A percentile compares a stretch with the other conserved stretches of the same genome.
phyloP scores from a whole-genome alignment of 2,888 invertebrate genomes.

The Cantharis flavilabris region DNA sequence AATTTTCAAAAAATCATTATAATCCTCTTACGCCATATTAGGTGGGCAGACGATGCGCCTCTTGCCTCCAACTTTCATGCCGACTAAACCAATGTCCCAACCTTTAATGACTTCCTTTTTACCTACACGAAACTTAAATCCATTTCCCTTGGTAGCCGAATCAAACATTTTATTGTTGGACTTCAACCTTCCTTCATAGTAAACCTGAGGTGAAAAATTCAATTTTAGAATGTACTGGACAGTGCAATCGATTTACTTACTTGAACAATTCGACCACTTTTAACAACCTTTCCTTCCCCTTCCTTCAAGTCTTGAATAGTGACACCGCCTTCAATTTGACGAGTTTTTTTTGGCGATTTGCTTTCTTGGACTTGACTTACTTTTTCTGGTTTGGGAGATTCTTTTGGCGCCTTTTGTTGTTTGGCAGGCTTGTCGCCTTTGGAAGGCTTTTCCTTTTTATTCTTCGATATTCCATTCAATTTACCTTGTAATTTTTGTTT shows the following conservation, averaged over 20 bases:
- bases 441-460: constrained; percentile 43
- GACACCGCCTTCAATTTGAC: constrained; percentile 75
- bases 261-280: constrained; percentile 73
- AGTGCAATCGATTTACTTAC: constrained; percentile 45
- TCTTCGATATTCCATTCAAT: constrained; percentile 39
- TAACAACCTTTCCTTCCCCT: constrained; percentile 80
- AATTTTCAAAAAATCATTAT: neutral
- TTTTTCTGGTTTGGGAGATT: constrained; percentile 28
- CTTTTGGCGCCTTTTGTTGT: constrained; percentile 39
- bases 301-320: constrained; percentile 77
- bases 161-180: constrained; percentile 88
- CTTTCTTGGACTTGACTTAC: neutral
- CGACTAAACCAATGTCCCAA: constrained; percentile 87
- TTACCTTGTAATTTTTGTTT: constrained; percentile 20
- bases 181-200: constrained; percentile 84
- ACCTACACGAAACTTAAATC: constrained; percentile 85
- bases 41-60: constrained; percentile 84
- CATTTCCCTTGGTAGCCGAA: constrained; percentile 72
- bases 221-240: neutral
- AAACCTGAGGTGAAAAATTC: constrained; percentile 62
- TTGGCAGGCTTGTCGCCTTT: constrained; percentile 26
- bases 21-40: constrained; percentile 74
- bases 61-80: constrained; percentile 95
- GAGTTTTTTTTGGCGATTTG: constrained; percentile 54
- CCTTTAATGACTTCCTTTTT: constrained; percentile 86